Evolutionary conservation across 2,797 vertebrate species (phyloP).

Genomic region (Setipinna tenuifilis): DNA sequence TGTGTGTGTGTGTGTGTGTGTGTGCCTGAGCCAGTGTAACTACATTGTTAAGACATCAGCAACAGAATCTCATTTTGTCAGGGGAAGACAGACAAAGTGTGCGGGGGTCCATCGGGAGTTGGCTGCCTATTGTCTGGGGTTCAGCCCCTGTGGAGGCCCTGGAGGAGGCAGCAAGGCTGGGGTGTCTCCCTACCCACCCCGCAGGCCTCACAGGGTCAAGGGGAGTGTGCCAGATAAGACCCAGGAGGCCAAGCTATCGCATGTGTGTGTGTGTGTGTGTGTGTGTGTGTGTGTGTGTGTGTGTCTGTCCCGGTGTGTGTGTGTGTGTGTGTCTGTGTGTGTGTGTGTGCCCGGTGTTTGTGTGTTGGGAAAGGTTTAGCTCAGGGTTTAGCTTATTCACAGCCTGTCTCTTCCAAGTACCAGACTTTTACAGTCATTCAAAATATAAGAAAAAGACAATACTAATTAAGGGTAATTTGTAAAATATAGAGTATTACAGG

Average conservation of each 20-base stretch:
- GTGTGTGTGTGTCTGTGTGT: too few species aligned
- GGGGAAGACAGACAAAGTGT: slow-evolving; percentile 28
- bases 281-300: too few species aligned
- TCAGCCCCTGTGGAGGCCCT: slow-evolving; percentile 44
- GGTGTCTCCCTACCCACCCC: slow-evolving; percentile 54
- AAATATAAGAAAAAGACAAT: neutral
- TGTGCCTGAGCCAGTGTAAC: slow-evolving; percentile 23
- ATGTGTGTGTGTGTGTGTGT: too few species aligned
- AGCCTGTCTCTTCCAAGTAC: neutral
- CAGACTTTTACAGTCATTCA: neutral
- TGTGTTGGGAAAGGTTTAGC: neutral
- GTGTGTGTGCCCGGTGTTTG: too few species aligned
- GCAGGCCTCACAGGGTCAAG: neutral
- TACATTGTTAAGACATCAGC: slow-evolving; percentile 59
- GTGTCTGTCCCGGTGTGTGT: too few species aligned
- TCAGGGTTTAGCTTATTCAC: neutral
- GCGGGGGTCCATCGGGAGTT: slow-evolving; percentile 46
- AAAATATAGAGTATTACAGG: too few species aligned
- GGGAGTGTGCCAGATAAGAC: slow-evolving; percentile 56
- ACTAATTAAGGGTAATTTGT: too few species aligned
- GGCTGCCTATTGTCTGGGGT: slow-evolving; percentile 61
- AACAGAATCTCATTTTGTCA: slow-evolving; percentile 56
- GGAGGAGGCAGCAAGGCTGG: slow-evolving; percentile 46
- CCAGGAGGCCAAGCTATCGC: slow-evolving; percentile 43
- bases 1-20: slow-evolving; percentile 26